Evolutionary conservation across 2,888 invertebrate species (phyloP).

Genomic region (Drosophila algonquin): DNA sequence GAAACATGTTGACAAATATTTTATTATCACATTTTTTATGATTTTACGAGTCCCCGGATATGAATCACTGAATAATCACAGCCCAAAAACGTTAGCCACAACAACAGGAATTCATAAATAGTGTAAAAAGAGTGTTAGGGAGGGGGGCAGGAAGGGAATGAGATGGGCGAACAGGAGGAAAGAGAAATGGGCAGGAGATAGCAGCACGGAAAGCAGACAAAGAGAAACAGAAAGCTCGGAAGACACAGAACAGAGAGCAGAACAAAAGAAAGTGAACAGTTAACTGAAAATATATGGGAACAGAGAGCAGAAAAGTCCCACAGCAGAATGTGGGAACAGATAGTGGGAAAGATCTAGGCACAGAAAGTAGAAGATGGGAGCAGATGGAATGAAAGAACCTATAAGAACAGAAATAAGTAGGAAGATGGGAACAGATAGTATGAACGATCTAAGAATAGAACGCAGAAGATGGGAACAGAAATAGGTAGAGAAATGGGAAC

Average conservation of each 20-base stretch:
- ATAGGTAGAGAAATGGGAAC: not conserved
- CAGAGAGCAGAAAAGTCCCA: too few species aligned
- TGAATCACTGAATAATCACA: conserved; percentile 74
- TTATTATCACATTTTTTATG: conserved; percentile 79
- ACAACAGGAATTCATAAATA: conserved; percentile 42
- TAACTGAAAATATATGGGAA: too few species aligned
- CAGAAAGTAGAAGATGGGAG: too few species aligned
- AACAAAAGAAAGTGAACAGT: too few species aligned
- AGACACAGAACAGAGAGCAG: too few species aligned
- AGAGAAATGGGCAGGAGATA: not conserved
- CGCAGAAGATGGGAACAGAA: too few species aligned
- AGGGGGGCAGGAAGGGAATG: not conserved
- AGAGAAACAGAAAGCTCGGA: too few species aligned
- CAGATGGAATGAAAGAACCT: too few species aligned
- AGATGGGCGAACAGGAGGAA: not conserved
- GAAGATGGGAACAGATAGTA: not conserved
- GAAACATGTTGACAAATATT: conserved; percentile 79
- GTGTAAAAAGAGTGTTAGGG: conserved; percentile 1
- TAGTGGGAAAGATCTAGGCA: too few species aligned
- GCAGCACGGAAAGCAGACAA: not conserved
- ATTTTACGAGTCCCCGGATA: conserved; percentile 80
- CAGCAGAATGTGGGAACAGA: too few species aligned
- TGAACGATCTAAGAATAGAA: too few species aligned
- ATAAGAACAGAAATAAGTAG: too few species aligned
- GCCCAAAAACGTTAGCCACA: conserved; percentile 50